phyloP scores from a whole-genome alignment of 37 sponge, comb jelly and placozoan species.

The Beroe forskalii region DNA sequence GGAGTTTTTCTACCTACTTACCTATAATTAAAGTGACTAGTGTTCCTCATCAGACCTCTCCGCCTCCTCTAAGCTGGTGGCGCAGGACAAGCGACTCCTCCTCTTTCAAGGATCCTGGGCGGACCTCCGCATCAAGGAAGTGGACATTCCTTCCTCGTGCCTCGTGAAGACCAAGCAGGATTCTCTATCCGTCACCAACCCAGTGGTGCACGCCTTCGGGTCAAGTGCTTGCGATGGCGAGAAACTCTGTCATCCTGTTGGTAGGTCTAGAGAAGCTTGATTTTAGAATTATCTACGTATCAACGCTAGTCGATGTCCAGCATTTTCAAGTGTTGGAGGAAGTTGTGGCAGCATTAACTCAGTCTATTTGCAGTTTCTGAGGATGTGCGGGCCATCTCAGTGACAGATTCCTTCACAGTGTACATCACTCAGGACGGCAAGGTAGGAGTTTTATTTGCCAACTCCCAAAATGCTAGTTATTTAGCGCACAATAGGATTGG shows the following conservation, averaged over 20 bases:
- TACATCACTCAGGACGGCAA: background rate
- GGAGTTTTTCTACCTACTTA: no score
- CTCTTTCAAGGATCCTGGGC: conserved; percentile 9
- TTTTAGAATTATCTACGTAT: no score
- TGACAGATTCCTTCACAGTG: conserved; percentile 36
- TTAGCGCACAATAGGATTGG: no score
- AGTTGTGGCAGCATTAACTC: no score
- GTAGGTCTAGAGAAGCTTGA: background rate
- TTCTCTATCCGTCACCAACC: conserved; percentile 27
- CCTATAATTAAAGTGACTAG: no score
- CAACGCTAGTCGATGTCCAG: no score
- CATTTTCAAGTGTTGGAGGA: no score
- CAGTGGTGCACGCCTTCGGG: conserved; percentile 7
- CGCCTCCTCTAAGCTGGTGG: background rate
- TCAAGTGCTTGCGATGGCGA: conserved; percentile 40
- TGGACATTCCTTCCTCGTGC: background rate
- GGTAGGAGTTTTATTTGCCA: conserved; percentile 30
- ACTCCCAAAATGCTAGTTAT: no score
- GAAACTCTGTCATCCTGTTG: conserved; percentile 39
- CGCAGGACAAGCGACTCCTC: background rate
- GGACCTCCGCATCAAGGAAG: background rate
- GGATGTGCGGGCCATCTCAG: background rate
- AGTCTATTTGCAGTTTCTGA: conserved; percentile 3
- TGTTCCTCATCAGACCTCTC: no score
- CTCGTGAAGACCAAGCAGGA: background rate